Evolutionary conservation across 2,888 invertebrate species (phyloP).

Genomic region (Axea sp.): DNA sequence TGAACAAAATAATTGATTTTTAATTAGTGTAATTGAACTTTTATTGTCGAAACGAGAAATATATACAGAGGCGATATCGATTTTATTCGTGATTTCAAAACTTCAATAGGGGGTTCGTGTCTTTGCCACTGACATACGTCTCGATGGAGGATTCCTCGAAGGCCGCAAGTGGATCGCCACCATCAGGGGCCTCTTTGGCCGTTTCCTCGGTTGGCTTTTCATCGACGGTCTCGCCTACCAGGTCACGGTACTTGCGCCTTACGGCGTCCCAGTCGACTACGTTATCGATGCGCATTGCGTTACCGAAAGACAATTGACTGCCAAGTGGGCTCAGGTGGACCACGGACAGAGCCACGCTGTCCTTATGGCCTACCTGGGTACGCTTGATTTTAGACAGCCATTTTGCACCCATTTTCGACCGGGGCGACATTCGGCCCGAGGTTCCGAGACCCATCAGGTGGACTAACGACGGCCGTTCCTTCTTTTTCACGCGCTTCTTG

Average conservation of each 20-base stretch:
- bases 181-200: constrained; percentile 64
- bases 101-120: constrained; percentile 60
- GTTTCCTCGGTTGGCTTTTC: constrained; percentile 66
- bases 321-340: constrained; percentile 91
- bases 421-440: constrained; percentile 85
- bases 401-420: constrained; percentile 92
- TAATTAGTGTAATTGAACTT: constrained; percentile 29
- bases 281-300: constrained; percentile 89
- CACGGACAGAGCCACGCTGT: constrained; percentile 88
- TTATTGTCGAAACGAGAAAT: constrained; percentile 49
- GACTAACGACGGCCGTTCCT: constrained; percentile 90
- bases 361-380: constrained; percentile 89
- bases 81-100: constrained; percentile 23
- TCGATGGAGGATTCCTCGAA: constrained; percentile 64
- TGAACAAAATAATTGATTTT: neutral
- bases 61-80: constrained; percentile 5
- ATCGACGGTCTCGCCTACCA: constrained; percentile 84
- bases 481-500: constrained; percentile 85
- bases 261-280: constrained; percentile 95
- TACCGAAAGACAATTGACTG: constrained; percentile 88
- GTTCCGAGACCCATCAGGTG: constrained; percentile 89
- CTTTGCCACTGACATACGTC: constrained; percentile 56
- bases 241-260: constrained; percentile 91
- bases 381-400: constrained; percentile 94
- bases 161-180: constrained; percentile 61